These are phyloP conservation scores for Caenorhabditis brenneri DNA, from an alignment of 1,140 invertebrate genomes.

Conservation along the genomic window DNA sequence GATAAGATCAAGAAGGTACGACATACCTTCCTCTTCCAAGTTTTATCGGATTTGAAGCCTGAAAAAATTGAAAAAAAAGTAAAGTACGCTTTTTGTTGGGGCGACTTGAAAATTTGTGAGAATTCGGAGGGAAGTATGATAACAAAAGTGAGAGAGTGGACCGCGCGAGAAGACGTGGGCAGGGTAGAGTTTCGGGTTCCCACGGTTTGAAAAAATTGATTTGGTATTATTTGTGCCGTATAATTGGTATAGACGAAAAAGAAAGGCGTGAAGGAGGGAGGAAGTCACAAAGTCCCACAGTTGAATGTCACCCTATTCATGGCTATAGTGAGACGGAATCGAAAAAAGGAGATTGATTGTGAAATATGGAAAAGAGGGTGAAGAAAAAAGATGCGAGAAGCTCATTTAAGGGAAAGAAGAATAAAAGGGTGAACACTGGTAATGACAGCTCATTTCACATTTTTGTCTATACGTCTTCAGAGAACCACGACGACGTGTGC, in stretches of 20 bases:
- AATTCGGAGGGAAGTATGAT: background rate
- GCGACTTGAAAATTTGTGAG: background rate
- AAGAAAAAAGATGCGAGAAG: background rate
- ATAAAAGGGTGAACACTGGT: constrained; percentile 36
- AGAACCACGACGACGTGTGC: constrained; percentile 17
- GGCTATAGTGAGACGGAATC: background rate
- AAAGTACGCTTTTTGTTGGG: background rate
- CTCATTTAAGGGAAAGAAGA: constrained; percentile 2
- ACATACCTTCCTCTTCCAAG: constrained; percentile 28
- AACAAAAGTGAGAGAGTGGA: constrained; percentile 6
- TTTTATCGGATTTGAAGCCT: background rate
- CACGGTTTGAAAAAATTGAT: constrained; percentile 36
- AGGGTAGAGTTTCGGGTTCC: background rate
- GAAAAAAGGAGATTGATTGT: background rate
- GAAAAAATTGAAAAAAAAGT: background rate
- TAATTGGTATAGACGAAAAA: background rate
- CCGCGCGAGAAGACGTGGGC: background rate
- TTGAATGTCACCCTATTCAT: background rate
- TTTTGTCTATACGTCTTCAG: constrained; percentile 17
- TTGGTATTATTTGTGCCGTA: background rate
- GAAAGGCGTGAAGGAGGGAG: too few species aligned
- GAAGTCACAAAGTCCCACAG: constrained; percentile 6
- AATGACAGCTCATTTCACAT: constrained; percentile 40
- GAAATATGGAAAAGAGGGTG: background rate
- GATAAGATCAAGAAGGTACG: constrained; percentile 52